These are phyloP conservation scores for Sinotaia quadrata DNA, from an alignment of 2,888 invertebrate genomes.

Conservation along the genomic window DNA sequence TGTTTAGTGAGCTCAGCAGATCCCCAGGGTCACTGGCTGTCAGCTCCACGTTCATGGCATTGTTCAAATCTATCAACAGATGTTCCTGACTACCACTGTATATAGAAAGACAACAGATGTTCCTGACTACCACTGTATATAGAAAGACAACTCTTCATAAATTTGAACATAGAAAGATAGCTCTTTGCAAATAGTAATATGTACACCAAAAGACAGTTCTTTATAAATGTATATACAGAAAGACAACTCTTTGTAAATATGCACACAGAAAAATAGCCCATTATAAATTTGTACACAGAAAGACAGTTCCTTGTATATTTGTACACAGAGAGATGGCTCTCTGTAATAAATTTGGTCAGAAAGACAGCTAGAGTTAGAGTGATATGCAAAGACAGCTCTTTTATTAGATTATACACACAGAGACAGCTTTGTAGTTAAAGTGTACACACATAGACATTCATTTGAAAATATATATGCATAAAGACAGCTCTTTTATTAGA, in stretches of 20 bases:
- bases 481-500: background rate
- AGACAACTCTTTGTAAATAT: background rate
- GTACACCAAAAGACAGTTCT: background rate
- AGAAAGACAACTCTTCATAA: no score
- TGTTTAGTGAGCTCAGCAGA: slow-evolving; percentile 5
- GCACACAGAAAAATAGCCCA: background rate
- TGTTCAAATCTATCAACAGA: slow-evolving; percentile 58
- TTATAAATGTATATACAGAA: slow-evolving; percentile 1
- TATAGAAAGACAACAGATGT: slow-evolving; percentile 41
- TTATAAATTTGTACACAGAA: slow-evolving; percentile 15
- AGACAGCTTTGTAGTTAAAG: background rate
- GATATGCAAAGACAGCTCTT: background rate
- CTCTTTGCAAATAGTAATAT: no score
- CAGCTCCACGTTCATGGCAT: slow-evolving; percentile 46
- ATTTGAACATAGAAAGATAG: no score
- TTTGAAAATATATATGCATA: background rate
- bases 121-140: slow-evolving; percentile 31
- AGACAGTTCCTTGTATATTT: no score
- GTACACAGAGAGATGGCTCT: background rate
- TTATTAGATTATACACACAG: background rate
- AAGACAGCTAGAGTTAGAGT: background rate
- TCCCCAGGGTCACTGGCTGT: slow-evolving; percentile 29
- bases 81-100: slow-evolving; percentile 34
- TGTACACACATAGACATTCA: background rate
- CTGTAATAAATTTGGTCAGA: background rate